A percentile compares a stretch with the other conserved stretches of the same genome.
These are phyloP conservation scores for Subanguina moxae DNA, from an alignment of 1,140 invertebrate species.

Conservation along the genomic window DNA sequence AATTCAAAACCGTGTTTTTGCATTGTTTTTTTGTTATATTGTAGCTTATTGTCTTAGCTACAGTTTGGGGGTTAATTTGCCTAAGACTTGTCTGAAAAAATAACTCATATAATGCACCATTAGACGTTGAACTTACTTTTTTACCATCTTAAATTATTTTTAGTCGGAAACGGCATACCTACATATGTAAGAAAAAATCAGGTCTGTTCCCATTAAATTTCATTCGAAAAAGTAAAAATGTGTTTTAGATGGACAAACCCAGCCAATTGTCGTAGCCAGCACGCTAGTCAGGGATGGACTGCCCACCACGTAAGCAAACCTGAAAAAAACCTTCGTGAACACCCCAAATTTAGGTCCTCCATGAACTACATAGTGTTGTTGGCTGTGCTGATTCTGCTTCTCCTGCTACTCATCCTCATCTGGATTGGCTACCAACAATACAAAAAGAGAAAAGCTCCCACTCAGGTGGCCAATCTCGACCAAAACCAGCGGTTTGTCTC, in stretches of 20 bases:
- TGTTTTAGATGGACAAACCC: neutral
- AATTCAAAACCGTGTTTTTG: no score
- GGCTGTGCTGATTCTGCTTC: conserved; percentile 1
- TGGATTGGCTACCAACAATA: conserved; percentile 20
- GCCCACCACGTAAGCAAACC: neutral
- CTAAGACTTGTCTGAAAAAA: no score
- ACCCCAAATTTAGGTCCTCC: neutral
- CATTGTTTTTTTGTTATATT: no score
- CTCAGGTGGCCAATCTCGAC: conserved; percentile 3
- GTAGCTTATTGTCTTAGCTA: no score
- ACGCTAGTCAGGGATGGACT: neutral
- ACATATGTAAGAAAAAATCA: conserved; percentile 20
- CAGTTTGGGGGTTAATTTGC: no score
- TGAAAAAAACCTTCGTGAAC: no score
- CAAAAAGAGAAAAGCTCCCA: neutral
- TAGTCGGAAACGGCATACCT: conserved; percentile 18
- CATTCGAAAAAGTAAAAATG: neutral
- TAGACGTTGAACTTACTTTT: no score
- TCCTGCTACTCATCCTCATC: conserved; percentile 12
- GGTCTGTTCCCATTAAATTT: neutral
- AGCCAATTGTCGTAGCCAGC: neutral
- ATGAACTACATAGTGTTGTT: conserved; percentile 22
- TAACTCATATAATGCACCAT: no score
- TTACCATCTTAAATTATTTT: no score
- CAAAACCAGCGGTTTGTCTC: neutral